phyloP scores from a whole-genome alignment of 2,797 vertebrate genomes.

The Myiotriccus ornatus region DNA sequence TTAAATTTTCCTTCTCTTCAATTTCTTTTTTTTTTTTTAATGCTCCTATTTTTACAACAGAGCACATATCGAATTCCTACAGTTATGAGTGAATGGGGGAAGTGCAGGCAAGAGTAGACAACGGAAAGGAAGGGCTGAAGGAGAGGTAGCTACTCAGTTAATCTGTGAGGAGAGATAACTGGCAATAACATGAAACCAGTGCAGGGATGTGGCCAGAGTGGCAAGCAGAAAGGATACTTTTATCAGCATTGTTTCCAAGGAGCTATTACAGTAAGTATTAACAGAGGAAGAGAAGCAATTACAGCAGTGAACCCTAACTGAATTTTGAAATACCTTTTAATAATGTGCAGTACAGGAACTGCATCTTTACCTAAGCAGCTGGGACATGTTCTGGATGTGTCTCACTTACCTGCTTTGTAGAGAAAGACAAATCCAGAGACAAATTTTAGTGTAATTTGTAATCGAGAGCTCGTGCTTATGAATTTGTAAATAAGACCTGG shows the following conservation, averaged over 20 bases:
- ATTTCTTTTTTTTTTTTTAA: neutral
- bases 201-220: neutral
- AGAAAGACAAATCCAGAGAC: neutral
- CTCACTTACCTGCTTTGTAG: neutral
- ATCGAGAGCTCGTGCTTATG: rapidly evolving
- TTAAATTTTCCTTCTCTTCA: neutral
- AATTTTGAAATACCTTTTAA: neutral
- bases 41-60: constrained; percentile 26
- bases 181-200: neutral
- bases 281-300: neutral
- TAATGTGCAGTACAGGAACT: neutral
- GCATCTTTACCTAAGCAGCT: neutral
- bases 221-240: constrained; percentile 11
- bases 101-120: constrained; percentile 6
- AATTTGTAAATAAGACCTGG: neutral
- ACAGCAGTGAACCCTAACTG: neutral
- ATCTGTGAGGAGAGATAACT: neutral
- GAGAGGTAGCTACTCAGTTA: neutral
- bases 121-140: constrained; percentile 20
- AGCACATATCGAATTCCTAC: neutral
- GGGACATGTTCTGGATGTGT: neutral
- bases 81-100: neutral
- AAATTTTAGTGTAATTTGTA: neutral
- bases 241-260: constrained; percentile 30
- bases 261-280: constrained; percentile 33